phyloP scores from a whole-genome alignment of 2,797 vertebrate species.

The Peromyscus eremicus region DNA sequence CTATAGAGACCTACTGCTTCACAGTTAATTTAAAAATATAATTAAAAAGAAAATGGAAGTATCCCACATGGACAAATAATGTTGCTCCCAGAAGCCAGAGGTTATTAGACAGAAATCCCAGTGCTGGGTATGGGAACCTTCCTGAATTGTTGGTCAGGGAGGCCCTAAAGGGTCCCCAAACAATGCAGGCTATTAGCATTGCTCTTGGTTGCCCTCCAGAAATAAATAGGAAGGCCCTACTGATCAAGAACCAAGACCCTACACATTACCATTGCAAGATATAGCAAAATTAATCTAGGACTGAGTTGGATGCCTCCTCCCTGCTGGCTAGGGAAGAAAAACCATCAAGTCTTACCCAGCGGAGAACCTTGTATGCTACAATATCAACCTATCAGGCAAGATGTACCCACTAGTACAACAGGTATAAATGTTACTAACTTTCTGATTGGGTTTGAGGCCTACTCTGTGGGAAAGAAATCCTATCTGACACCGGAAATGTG shows the following conservation, averaged over 20 bases:
- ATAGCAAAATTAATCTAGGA: neutral
- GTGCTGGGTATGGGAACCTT: neutral
- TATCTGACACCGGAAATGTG: neutral
- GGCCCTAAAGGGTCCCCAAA: neutral
- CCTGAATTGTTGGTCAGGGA: neutral
- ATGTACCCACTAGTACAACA: neutral
- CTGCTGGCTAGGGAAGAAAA: neutral
- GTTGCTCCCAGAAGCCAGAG: neutral
- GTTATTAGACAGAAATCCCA: neutral
- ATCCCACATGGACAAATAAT: neutral
- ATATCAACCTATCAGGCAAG: neutral
- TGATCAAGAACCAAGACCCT: neutral
- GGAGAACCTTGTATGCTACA: neutral
- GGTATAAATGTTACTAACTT: neutral
- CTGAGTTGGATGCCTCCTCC: neutral
- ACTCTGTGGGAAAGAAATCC: neutral
- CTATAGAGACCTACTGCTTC: neutral
- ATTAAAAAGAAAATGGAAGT: conserved; percentile 35
- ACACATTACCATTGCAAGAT: neutral
- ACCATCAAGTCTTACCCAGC: neutral
- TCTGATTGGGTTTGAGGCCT: neutral
- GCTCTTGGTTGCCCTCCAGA: neutral
- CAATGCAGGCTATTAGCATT: neutral
- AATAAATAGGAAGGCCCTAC: neutral
- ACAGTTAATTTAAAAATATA: neutral